These are phyloP conservation scores for Polylopha cassiicola DNA, from an alignment of 2,888 invertebrate genomes.

Conservation along the genomic window DNA sequence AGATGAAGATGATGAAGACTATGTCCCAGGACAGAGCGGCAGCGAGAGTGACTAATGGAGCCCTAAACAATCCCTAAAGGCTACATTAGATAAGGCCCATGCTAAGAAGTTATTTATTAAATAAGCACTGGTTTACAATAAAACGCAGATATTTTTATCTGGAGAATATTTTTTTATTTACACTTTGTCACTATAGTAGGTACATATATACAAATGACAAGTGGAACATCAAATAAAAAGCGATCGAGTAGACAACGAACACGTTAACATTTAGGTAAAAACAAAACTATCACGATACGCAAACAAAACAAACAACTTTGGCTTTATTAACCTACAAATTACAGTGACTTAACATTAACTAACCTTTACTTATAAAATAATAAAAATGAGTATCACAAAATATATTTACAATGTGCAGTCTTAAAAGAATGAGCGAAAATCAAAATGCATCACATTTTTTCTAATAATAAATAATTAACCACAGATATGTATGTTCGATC, in stretches of 20 bases:
- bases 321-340: slow-evolving; percentile 37
- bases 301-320: slow-evolving; percentile 35
- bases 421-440: slow-evolving; percentile 51
- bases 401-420: slow-evolving; percentile 63
- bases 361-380: slow-evolving; percentile 31
- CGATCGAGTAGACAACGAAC: slow-evolving; percentile 30
- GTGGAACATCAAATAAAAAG: slow-evolving; percentile 46
- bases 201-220: slow-evolving; percentile 57
- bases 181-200: slow-evolving; percentile 58
- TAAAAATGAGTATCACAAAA: slow-evolving; percentile 50
- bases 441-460: slow-evolving; percentile 31
- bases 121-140: slow-evolving; percentile 49
- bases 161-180: slow-evolving; percentile 73
- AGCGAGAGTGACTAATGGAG: slow-evolving; percentile 62
- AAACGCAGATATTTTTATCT: slow-evolving; percentile 49
- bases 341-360: slow-evolving; percentile 32
- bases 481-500: slow-evolving; percentile 56
- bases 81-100: too few species aligned
- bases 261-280: slow-evolving; percentile 28
- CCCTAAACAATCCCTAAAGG: slow-evolving; percentile 10
- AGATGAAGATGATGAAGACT: slow-evolving; percentile 81
- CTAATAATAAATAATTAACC: slow-evolving; percentile 55
- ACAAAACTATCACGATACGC: slow-evolving; percentile 8
- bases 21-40: slow-evolving; percentile 74
- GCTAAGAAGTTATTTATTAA: slow-evolving; percentile 31